Base-by-base conservation (phyloP, 2,888 invertebrate species). In the Athripsodes cinereus region DNA sequence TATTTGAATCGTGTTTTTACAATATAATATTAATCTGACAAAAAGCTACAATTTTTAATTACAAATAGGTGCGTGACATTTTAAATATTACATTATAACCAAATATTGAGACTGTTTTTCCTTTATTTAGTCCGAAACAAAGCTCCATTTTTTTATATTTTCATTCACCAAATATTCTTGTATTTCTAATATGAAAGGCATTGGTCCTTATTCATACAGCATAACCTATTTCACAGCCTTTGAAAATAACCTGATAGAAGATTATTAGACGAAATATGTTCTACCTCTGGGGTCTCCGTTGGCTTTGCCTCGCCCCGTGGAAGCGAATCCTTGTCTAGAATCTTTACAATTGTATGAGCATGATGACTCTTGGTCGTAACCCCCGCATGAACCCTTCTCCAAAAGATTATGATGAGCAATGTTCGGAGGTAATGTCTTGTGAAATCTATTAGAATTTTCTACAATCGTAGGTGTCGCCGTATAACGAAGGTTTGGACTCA, bases 401-500 rank as follows among this genome's bases (percentile, higher is more conserved):
- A 34, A 73, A 72, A 48, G 73, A 70, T 63, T 73, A 71, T n/a
- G 74, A 68, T 44, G 74, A 70, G 54, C 74, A 71, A 50, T 71
- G 69, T 72, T 74, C 72, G 46, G 73, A 72, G 31, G 73, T 69
- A 49, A 73, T 65, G 62, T 74, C 73, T 2, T 74, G 72, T 26
- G 74, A 72, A 53, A 74, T 72, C 53, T 70, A 71, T 61, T 72
- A 67, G 19, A 74, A 65, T 60, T 73, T 10, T 85, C 85, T 48
- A 82, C 81, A 58, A 84, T 83, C 64, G 87, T 85, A 53, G 88
- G 88, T 52, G 88, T 86, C 44, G 88, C 84, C 50, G 87, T 86
- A 70, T 88, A 88, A 67, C 83, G n/a, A 21, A 58, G 22, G 47
- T 68, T 85, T 74, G 65, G 80, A 75, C 65, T 85, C 78, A 66